These are phyloP conservation scores for Zingel zingel DNA, from an alignment of 2,113 vertebrate species.

Conservation along the genomic window DNA sequence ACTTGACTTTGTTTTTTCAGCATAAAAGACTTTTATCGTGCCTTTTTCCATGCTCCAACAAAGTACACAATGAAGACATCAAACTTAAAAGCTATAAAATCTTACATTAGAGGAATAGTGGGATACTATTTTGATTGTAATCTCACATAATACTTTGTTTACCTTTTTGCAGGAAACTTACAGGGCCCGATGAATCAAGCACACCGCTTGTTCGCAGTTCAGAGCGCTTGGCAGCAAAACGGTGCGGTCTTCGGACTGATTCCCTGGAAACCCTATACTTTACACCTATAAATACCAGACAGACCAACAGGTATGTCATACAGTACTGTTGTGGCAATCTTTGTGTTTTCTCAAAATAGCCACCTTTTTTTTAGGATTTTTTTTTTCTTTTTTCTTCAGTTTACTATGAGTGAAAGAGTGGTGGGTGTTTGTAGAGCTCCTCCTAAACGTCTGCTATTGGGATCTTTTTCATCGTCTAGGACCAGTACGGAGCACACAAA, in stretches of 20 bases:
- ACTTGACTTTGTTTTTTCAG: not conserved
- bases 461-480: constrained; percentile 10
- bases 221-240: constrained; percentile 82
- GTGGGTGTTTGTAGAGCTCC: not conserved
- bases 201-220: constrained; percentile 78
- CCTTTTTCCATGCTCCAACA: not conserved
- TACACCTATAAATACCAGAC: constrained; percentile 85
- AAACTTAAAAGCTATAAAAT: not conserved
- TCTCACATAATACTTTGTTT: not conserved
- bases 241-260: constrained; percentile 73
- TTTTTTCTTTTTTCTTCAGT: no score
- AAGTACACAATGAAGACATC: not conserved
- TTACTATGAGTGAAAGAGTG: not conserved
- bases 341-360: not conserved
- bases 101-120: not conserved
- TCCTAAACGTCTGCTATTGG: not conserved
- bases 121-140: not conserved
- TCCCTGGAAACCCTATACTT: constrained; percentile 92
- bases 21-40: not conserved
- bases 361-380: not conserved
- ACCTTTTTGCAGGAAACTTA: constrained; percentile 77
- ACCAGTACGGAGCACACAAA: constrained; percentile 56
- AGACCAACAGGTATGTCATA: constrained; percentile 41
- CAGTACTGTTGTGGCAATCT: no score
- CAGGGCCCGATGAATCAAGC: constrained; percentile 80